These are phyloP conservation scores for Amblyraja radiata DNA, from an alignment of 2,797 vertebrate species.

Conservation along the genomic window DNA sequence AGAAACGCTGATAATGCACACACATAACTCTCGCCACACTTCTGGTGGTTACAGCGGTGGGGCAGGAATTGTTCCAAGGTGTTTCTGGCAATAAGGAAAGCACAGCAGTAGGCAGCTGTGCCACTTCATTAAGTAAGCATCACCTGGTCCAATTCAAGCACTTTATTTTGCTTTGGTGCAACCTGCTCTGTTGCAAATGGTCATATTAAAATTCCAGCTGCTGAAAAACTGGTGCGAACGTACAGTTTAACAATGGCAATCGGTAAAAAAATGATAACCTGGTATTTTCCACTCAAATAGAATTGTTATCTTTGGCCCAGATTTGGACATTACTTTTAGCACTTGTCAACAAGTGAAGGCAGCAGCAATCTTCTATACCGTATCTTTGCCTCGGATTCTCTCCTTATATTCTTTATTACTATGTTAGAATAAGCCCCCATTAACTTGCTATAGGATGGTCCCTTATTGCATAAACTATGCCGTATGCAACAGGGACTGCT, in stretches of 20 bases:
- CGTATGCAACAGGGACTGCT: neutral
- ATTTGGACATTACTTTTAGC: neutral
- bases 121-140: neutral
- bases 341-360: neutral
- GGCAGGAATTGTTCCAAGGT: neutral
- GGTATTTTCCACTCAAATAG: neutral
- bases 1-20: neutral
- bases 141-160: neutral
- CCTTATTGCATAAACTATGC: neutral
- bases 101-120: neutral
- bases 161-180: neutral
- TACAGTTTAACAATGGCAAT: neutral
- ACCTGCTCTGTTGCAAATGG: neutral
- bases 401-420: neutral
- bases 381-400: neutral
- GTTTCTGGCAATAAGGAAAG: neutral
- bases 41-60: neutral
- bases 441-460: neutral
- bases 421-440: neutral
- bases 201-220: neutral
- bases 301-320: neutral
- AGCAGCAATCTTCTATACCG: neutral
- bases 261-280: neutral
- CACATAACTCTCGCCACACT: neutral
- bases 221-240: neutral